Base-by-base conservation (phyloP, 2,113 vertebrate genomes). In the Spermophilus dauricus region DNA sequence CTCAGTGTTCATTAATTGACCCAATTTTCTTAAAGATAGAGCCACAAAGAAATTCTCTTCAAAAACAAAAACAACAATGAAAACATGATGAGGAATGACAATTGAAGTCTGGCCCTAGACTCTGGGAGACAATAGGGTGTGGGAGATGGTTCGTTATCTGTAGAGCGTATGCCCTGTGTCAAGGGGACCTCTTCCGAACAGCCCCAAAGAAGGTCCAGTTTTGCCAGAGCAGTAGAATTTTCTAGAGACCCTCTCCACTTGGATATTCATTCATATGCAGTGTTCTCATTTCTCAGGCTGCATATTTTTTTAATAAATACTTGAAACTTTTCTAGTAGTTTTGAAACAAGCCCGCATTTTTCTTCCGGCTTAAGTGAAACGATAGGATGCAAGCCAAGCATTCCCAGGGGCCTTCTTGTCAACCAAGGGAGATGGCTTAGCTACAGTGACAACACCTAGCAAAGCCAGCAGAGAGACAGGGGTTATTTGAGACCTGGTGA, bases 1-100 rank as follows among this genome's bases (percentile, higher is more conserved):
- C 78, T 80, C 26, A 1, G 48, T 42, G 22, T 69, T 86, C 42
- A 30, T 48, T 65, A 85, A 48, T 20, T 28, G 32, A 75, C 37
- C n/a, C 69, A 28, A 37, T 81, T 96, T 96, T 94, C 11, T n/a
- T 39, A 73, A 91, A 85, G 28, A 89, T 65, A 3, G 48, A 53
- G 13, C 37, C 48, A 89, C 51, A 89, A 75, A 81, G 63, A 89
- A 81, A 32, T 34, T 48, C 20, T 61, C n/a, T 75, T 90, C n/a
- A 69, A 42, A 97, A 84, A 65, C 24, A 37, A 72, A 92, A 78
- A 51, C 10, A 87, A 30, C 30, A 48, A 26, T 10, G 22, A 65
- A 14, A 51, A 9, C 32, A n/a, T 53, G 72, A 32, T 45, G 18
- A 42, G 39, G 69, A 70, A 53, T 51, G 63, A 75, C 42, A 16